phyloP scores from a whole-genome alignment of 2,113 vertebrate genomes.

The Piprites chloris region DNA sequence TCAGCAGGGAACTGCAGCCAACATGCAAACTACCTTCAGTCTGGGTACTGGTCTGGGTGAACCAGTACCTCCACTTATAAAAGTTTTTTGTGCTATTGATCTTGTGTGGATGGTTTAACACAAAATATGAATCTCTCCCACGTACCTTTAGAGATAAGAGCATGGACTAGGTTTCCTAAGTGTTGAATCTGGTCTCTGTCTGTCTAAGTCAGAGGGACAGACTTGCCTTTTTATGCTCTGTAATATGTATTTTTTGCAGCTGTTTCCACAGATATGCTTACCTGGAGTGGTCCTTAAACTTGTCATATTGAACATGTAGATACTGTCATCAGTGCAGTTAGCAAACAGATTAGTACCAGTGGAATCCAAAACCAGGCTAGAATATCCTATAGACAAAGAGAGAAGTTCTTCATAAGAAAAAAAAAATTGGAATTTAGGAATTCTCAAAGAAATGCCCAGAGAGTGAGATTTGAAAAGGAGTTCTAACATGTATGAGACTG shows the following conservation, averaged over 20 bases:
- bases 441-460: neutral
- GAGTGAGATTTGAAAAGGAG: neutral
- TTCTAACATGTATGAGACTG: neutral
- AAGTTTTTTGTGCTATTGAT: neutral
- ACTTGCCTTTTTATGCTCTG: neutral
- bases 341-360: constrained; percentile 85
- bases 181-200: neutral
- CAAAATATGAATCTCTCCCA: neutral
- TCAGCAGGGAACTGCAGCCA: neutral
- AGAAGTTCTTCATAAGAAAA: neutral
- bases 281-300: constrained; percentile 85
- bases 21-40: neutral
- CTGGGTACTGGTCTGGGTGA: neutral
- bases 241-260: neutral
- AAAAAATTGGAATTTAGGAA: neutral
- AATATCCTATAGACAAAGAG: constrained; percentile 81
- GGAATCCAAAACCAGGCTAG: constrained; percentile 90
- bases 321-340: constrained; percentile 93
- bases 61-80: neutral
- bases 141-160: neutral
- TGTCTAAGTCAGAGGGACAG: neutral
- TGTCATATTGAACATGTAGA: constrained; percentile 92
- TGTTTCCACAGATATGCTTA: constrained; percentile 48
- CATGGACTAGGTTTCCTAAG: neutral
- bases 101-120: neutral